Evolutionary conservation across 2,113 vertebrate genomes (phyloP).

Genomic region (Stegastes partitus): DNA sequence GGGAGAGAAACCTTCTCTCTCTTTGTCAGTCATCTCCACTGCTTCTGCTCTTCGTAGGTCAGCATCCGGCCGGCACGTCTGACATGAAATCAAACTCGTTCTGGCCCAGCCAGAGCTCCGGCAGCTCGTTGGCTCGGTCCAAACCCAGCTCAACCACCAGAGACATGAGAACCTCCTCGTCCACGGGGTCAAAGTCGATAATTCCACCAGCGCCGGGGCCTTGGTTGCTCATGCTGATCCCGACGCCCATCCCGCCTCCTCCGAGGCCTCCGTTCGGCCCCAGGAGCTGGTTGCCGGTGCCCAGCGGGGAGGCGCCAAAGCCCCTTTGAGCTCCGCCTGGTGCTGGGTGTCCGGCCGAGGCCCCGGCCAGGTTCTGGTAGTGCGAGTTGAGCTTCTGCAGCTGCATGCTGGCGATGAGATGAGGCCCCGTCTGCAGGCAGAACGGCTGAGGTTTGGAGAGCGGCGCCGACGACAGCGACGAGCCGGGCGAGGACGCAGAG

Average conservation of each 20-base stretch:
- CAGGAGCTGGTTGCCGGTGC: slow-evolving; percentile 62
- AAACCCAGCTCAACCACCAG: slow-evolving; percentile 90
- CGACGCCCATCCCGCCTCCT: slow-evolving; percentile 52
- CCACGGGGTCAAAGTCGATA: slow-evolving; percentile 87
- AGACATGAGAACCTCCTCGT: slow-evolving; percentile 89
- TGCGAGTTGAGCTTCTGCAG: slow-evolving; percentile 90
- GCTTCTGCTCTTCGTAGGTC: slow-evolving; percentile 34
- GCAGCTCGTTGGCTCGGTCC: slow-evolving; percentile 88
- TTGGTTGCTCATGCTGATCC: slow-evolving; percentile 61
- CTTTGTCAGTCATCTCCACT: slow-evolving; percentile 10
- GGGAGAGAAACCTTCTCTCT: slow-evolving; percentile 30
- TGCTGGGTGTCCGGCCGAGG: slow-evolving; percentile 27
- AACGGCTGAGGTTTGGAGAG: slow-evolving; percentile 83
- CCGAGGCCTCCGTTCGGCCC: slow-evolving; percentile 54
- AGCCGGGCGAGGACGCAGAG: slow-evolving; percentile 62
- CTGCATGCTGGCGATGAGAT: slow-evolving; percentile 87
- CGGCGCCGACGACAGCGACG: slow-evolving; percentile 65
- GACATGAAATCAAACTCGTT: slow-evolving; percentile 90
- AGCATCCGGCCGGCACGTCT: slow-evolving; percentile 85
- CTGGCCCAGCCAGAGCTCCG: slow-evolving; percentile 90
- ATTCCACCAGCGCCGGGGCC: slow-evolving; percentile 64
- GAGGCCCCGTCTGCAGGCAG: slow-evolving; percentile 80
- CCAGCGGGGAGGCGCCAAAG: slow-evolving; percentile 40
- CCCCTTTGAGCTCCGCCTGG: slow-evolving; percentile 66
- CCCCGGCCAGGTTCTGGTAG: slow-evolving; percentile 80